Evolutionary conservation across 2,888 invertebrate genomes (phyloP).

Genomic region (Chrysolina haemoptera): DNA sequence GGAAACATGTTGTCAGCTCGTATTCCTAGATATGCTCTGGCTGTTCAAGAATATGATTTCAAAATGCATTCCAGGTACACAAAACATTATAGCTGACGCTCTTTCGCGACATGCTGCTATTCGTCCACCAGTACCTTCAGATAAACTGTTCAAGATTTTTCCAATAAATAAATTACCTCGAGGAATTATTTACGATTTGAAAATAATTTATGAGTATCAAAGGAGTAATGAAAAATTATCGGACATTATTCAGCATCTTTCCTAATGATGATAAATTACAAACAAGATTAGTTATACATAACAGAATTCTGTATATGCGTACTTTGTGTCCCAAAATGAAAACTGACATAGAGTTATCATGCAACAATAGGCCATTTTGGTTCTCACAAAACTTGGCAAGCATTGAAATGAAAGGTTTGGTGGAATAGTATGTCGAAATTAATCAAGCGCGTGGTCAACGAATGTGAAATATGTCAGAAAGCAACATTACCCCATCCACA

Average conservation of each 20-base stretch:
- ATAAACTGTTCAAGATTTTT: neutral
- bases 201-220: neutral
- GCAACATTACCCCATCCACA: no score
- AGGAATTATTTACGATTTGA: no score
- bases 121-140: no score
- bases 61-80: slow-evolving; percentile 39
- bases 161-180: no score
- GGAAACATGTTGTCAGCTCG: slow-evolving; percentile 42
- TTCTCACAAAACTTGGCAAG: no score
- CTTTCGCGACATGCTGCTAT: slow-evolving; percentile 31
- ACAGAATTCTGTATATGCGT: neutral
- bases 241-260: slow-evolving; percentile 7
- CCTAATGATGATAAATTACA: slow-evolving; percentile 1
- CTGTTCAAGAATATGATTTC: slow-evolving; percentile 48
- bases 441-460: no score
- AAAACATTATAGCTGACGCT: slow-evolving; percentile 41
- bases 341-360: no score
- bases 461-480: no score
- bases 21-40: slow-evolving; percentile 44
- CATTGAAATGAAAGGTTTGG: no score
- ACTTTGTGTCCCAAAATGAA: no score
- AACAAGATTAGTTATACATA: neutral
- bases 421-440: no score
- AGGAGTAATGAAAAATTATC: neutral
- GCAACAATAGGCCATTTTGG: no score